phyloP scores from a whole-genome alignment of 2,113 vertebrate genomes.

The Rhinolophus sinicus region DNA sequence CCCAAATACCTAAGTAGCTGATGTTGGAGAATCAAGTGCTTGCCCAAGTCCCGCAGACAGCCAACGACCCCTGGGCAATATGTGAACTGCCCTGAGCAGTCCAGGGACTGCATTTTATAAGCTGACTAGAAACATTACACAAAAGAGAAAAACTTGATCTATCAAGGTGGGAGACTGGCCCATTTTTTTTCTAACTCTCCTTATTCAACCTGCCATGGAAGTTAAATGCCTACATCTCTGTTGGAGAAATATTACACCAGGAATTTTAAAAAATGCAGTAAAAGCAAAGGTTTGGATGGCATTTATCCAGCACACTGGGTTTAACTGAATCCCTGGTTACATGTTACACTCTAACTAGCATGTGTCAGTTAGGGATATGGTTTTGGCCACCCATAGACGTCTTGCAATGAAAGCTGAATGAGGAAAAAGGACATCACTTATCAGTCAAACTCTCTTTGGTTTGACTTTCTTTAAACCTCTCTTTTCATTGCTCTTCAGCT shows the following conservation, averaged over 20 bases:
- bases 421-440: neutral
- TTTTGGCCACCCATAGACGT: neutral
- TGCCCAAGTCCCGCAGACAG: neutral
- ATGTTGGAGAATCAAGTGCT: neutral
- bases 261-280: neutral
- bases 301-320: neutral
- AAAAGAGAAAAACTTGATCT: neutral
- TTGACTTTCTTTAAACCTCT: neutral
- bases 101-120: neutral
- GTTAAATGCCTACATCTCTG: neutral
- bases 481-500: neutral
- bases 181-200: neutral
- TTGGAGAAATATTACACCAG: neutral
- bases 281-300: neutral
- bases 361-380: neutral
- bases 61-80: neutral
- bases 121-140: neutral
- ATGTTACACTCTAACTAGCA: neutral
- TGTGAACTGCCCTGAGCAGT: neutral
- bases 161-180: neutral
- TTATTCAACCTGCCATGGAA: neutral
- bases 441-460: neutral
- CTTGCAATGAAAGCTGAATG: neutral
- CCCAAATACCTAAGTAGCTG: neutral
- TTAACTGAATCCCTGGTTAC: neutral